These are phyloP conservation scores for Chunga burmeisteri DNA, from an alignment of 2,113 vertebrate genomes.

Conservation along the genomic window DNA sequence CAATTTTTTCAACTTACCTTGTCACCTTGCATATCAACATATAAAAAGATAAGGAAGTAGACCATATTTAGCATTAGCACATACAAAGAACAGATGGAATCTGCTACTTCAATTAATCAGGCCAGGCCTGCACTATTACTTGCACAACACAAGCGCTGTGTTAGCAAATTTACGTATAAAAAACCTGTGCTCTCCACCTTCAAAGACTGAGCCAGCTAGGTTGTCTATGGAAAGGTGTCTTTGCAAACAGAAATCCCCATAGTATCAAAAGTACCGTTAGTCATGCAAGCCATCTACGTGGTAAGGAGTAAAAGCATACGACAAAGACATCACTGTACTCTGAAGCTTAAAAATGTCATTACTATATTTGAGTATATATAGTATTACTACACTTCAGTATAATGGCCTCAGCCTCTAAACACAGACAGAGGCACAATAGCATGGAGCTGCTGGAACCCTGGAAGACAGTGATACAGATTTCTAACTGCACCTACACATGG, in stretches of 20 bases:
- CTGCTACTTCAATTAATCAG: background rate
- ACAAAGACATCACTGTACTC: background rate
- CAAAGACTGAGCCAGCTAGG: background rate
- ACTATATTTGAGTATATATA: too few relatives aligned
- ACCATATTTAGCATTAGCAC: background rate
- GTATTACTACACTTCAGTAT: background rate
- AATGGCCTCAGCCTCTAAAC: background rate
- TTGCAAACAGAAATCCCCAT: background rate
- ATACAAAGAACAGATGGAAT: background rate
- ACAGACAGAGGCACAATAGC: background rate
- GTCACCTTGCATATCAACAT: background rate
- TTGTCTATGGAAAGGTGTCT: background rate
- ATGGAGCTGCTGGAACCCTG: background rate
- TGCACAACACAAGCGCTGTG: background rate
- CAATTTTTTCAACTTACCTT: background rate
- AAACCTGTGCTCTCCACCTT: background rate
- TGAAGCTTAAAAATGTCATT: background rate
- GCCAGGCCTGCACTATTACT: background rate
- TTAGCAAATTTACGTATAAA: background rate
- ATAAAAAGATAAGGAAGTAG: background rate
- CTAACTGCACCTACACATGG: background rate
- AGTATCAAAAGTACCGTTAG: background rate
- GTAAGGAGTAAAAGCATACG: background rate
- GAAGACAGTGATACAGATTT: background rate
- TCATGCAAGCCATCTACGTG: fast-evolving